Evolutionary conservation across 2,888 invertebrate species (phyloP), one percentile per base, ranked within the genome.

Genomic region (Fissipunctia ypsillon): DNA sequence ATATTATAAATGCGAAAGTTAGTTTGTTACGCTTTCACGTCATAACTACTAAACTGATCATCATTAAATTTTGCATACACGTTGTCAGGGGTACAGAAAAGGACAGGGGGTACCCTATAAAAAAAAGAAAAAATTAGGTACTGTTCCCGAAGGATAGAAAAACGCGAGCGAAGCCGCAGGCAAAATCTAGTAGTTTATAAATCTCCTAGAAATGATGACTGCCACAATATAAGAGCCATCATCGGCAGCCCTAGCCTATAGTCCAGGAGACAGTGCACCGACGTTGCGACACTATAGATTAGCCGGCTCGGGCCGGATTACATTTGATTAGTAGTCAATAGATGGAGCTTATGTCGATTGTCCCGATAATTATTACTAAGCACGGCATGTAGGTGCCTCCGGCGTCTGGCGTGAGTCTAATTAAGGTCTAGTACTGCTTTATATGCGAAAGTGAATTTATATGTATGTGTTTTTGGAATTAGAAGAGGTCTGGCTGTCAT

Each of bases 251-350:
- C 83, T 87, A 78, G 35, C 41, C 3, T 48, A 28, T 69, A 87
- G 84, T 76, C 73, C 64, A 76, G 69, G 81, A 87, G 86, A 81
- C 82, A 78, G 72, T 76, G 66, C 85, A 82, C 67, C 69, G 59
- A 84, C 76, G 83, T 85, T 75, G 83, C 85, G 66, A 87, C 78
- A 82, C 75, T 76, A 66, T 76, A 84, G 82, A 88, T 87, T 87
- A 87, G 63, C 74, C 69, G 68, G 82, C 78, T 80, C 65, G 70
- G 31, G 88, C 83, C 75, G 90, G 93, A 90, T 93, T 92, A 92
- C 84, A 80, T 83, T 89, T 92, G 92, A 93, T 92, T 91, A 91
- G 91, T 90, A 88, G 87, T 88, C 88, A 84, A 91, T 92, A 90
- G 89, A 89, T 87, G 88, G 87, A 84, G 80, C 73, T 83, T 73